These are phyloP conservation scores for Tetragnatha versicolor DNA, from an alignment of 1,140 invertebrate species.

Conservation along the genomic window DNA sequence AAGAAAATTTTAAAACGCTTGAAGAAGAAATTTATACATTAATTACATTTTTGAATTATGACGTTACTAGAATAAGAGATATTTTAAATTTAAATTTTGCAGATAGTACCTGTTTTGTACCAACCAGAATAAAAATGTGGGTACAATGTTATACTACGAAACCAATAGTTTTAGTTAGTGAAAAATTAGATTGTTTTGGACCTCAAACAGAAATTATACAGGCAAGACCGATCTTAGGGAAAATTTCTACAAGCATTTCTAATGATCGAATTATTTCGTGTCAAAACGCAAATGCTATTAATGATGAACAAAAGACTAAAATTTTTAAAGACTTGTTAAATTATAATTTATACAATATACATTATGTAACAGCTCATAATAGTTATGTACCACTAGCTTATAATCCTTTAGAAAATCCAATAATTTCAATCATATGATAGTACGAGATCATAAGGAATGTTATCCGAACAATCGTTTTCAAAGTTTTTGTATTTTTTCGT, in stretches of 20 bases:
- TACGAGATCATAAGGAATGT: neutral
- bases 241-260: neutral
- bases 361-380: neutral
- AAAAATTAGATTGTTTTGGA: neutral
- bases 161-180: neutral
- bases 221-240: neutral
- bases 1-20: neutral
- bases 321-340: neutral
- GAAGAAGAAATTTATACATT: neutral
- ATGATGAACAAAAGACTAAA: neutral
- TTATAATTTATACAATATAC: slow-evolving; percentile 6
- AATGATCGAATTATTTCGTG: neutral
- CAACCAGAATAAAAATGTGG: neutral
- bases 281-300: neutral
- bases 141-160: neutral
- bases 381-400: slow-evolving; percentile 6
- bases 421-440: neutral
- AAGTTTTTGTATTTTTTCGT: neutral
- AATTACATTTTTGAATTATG: neutral
- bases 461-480: neutral
- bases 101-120: neutral
- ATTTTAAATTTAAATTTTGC: slow-evolving; percentile 3
- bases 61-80: neutral
- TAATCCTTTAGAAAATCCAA: slow-evolving; percentile 14
- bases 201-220: neutral